Base-by-base conservation (phyloP, 2,888 invertebrate species). In the Agrochola macilenta region DNA sequence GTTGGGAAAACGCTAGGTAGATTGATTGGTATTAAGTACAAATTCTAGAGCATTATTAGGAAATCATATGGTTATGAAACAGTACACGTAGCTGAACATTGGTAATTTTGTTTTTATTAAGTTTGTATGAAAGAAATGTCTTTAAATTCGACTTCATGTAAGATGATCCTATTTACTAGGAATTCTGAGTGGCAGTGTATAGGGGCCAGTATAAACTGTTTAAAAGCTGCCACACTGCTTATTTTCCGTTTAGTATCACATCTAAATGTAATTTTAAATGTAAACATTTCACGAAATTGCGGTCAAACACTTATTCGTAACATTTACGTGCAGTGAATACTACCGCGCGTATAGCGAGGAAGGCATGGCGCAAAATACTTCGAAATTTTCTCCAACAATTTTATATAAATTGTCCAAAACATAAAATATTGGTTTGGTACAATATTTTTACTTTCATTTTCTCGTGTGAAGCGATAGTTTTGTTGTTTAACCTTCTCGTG, bases 401-500 rank as follows among this genome's bases (percentile, higher is more conserved):
- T 89, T 84, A 87, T 88, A 90, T 90, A 91, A 91, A 91, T 90
- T 87, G 87, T 87, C 83, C 74, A 87, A 89, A 90, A 91, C 85
- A 87, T 92, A 89, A 93, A 88, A 91, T 93, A 93, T 93, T 87
- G 90, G 89, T 91, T 90, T 89, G 76, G 84, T 86, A 86, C 79
- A 84, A 89, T 89, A 91, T 92, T 92, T 91, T 89, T 86, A 90
- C 91, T 91, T 93, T 92, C 88, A 89, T 92, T 92, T 89, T 89
- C 89, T 91, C 82, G 87, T 86, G 84, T 84, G 87, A 87, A 89
- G 83, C 89, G 89, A 90, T 93, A 93, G 92, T 93, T 93, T 93
- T 91, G 91, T 92, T 93, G 91, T 91, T 92, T 93, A 93, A 93
- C 94, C 94, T 94, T 92, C 92, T 90, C 82, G 88, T 87, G 88